Evolutionary conservation across 1,140 invertebrate species (phyloP), one percentile per base, ranked within the genome.

Genomic region (Cyclargus thomasi): DNA sequence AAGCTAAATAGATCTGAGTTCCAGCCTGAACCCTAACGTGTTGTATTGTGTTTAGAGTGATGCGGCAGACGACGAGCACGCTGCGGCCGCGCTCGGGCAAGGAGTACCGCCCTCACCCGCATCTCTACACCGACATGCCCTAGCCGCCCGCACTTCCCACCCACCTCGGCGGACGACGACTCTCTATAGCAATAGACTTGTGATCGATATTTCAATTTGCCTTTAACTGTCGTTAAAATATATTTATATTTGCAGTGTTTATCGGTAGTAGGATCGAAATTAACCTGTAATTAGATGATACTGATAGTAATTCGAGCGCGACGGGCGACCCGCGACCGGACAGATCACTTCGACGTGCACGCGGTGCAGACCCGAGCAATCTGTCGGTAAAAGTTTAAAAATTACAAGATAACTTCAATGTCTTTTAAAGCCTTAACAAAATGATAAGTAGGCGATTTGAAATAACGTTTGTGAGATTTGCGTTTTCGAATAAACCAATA

Each of bases 81-180:
- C 90, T 97, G 66, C 93, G 96, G 75, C 97, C 97, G 8, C 92
- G 96, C 11, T 97, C 96, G 7, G 96, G 97, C 20, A 95, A 96
- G 77, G 96, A 97, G 85, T 97, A 97, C 87, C 73, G 72, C 53
- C 74, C 72, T 17, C 65, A 70, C 29, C 57, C 35, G 57, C 70
- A 67, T n/a, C 74, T 65, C 65, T 76, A 77, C 70, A 64, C 78
- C 18, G 70, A 76, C 66, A 65, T 70, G 59, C 71, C 71, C 20
- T 73, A 68, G 53, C 5, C 63, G 63, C 35, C 78, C 68, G 59
- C 71, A 69, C 20, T 70, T 64, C 22, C 5, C 63, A 4, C 21
- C 47, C 14, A 21, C 47, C 20, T 8, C 55, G 17, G 55, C 17
- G 20, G 55, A n/a, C n/a, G 6, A 3, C 22, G 29, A 35, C 65